Base-by-base conservation (phyloP, 2,113 vertebrate genomes). In the Otis tarda region DNA sequence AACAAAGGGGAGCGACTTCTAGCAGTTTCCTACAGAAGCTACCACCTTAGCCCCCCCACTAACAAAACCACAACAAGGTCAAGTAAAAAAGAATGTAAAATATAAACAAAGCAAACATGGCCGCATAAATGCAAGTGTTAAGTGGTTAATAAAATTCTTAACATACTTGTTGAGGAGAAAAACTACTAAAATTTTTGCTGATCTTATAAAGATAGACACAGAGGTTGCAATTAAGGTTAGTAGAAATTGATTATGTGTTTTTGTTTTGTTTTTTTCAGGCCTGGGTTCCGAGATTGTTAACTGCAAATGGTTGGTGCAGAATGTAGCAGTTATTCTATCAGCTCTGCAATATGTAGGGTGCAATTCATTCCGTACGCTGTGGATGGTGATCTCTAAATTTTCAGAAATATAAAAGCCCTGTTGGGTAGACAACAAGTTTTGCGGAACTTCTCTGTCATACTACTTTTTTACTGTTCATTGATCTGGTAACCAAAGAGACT, bases 181-280 rank as follows among this genome's bases (percentile, higher is more conserved):
- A 73, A 47, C 1, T 15, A 33, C 14, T 30, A 39, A 9, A 55
- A 30, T 45, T 89, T 39, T 50, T 33, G 14, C 16, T 60, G 4
- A 8, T 31, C 28, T 64, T 64, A 37, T 8, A 56, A 20, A 12
- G 10, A 60, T 31, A 61, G 19, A 11, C 16, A 84, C 53, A 69
- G 9, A 35, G 2, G 5, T 74, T 47, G 24, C 10, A 57, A 56
- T 33, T 56, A 77, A 56, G 4, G 9, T 56, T 80, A 65, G 43
- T 23, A 57, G 24, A 83, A 79, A 49, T 19, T 16, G 20, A 1
- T 5, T 1, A 1, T 17, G 3, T 61, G 4, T 0, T 0, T 43
- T 31, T 35, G 69, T 70, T 69, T 61, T 4, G 0, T 0, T 37
- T n/a, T 35, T 74, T 70, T 69, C 39, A 47, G 17, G 10, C 14